Percentiles rank a stretch among this genome's conserved stretches.
Conservation (phyloP, 2,797 vertebrate genomes). For the Cryptoprocta ferox region DNA sequence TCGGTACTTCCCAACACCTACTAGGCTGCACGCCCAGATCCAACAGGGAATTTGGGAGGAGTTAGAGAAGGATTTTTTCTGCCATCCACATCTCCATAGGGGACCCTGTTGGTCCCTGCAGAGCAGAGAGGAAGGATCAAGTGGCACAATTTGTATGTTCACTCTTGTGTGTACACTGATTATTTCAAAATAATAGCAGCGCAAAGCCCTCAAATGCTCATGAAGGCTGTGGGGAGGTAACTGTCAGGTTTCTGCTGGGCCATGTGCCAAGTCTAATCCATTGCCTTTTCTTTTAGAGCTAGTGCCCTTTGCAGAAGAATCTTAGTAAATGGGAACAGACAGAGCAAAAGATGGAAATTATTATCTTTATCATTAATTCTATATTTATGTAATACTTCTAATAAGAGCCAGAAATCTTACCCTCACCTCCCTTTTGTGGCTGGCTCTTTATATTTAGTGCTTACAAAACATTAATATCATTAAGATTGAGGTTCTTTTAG, state of each 20-base stretch:
- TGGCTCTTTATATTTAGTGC: constrained; percentile 1
- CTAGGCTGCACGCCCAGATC: constrained; percentile 42
- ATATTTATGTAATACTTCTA: neutral
- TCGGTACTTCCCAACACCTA: neutral
- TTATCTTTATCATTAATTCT: neutral
- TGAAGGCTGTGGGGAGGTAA: neutral
- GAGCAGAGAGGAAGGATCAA: constrained; percentile 59
- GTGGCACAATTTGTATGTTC: constrained; percentile 61
- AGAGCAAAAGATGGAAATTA: neutral
- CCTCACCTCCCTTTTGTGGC: neutral
- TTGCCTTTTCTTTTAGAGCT: constrained; percentile 42
- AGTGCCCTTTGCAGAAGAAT: neutral
- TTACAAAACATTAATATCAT: constrained; percentile 30
- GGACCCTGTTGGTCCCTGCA: neutral
- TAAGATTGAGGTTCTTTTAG: neutral
- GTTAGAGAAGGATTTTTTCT: constrained; percentile 42
- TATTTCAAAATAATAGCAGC: constrained; percentile 56
- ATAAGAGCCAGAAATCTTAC: neutral
- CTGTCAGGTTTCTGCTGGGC: neutral
- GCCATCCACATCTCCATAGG: constrained; percentile 39
- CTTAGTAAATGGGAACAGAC: neutral
- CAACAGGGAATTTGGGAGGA: constrained; percentile 49
- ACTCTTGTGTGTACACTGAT: constrained; percentile 47
- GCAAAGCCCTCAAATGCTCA: constrained; percentile 8
- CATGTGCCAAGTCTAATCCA: neutral